Evolutionary conservation across 2,888 invertebrate species (phyloP), one percentile per base, ranked within the genome.

Genomic region (Philopedon plagiatum): DNA sequence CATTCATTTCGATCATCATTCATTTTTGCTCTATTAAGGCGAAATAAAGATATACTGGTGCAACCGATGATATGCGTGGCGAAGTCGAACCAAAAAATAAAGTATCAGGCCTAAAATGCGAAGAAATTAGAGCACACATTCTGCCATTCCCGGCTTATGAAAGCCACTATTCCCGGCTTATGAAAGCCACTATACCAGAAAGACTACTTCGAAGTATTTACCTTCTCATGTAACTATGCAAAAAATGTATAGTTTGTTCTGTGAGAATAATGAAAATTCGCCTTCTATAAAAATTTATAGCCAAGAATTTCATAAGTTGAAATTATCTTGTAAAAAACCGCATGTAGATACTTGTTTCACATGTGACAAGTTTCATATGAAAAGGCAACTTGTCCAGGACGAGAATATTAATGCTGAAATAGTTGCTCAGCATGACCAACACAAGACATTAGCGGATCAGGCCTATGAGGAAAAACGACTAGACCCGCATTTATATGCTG

Each of bases 231-330:
- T 62, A 19, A 68, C 56, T 5, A 18, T 70, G 13, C 63, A 57
- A 57, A 68, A 51, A 23, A 74, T 71, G 60, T 67, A 74, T 58
- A 19, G 21, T 13, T 23, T 60, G 9, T 29, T 15, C 15, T 29
- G 32, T 7, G 61, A 67, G 21, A 49, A 39, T 19, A 15, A 51
- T 18, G 32, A 34, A 15, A 32, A 15, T 15, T 37, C 44, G 8
- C 66, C 63, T 32, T 57, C 63, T 29, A 23, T 46, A 37, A 46
- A 44, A 37, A 74, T 62, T 61, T 71, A 71, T 21, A 18, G 23
- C 11, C 13, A 63, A n/a, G 51, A 71, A n/a, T 74, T 74, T 60
- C 67, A 74, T 54, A 67, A 62, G 15, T 46, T 74, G 18, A 63
- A 67, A 21, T 34, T 71, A 21, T 46, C 49, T 39, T 67, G 66